Conservation (phyloP, 2,888 invertebrate genomes). For the Drosophila trichaetosa region DNA sequence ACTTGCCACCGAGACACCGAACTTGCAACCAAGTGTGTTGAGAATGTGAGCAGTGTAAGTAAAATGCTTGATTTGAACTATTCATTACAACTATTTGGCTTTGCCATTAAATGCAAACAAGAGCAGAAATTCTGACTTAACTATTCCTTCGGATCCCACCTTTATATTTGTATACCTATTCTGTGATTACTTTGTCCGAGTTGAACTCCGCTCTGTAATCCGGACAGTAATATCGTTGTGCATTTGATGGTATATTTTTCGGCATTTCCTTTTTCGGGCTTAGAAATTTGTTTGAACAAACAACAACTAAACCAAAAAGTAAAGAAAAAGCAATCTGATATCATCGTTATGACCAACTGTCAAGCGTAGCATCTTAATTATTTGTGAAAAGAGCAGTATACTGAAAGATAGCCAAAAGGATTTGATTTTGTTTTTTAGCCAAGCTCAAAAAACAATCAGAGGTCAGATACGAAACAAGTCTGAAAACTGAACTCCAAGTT, state of each 20-base stretch:
- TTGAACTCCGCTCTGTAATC: neutral
- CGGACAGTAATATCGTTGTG: neutral
- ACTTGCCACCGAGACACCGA: conserved; percentile 19
- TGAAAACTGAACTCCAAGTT: neutral
- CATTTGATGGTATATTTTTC: neutral
- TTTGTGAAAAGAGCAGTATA: neutral
- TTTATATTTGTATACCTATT: neutral
- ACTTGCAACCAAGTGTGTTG: conserved; percentile 4
- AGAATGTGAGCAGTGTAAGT: neutral
- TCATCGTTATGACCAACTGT: neutral
- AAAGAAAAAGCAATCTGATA: conserved; percentile 5
- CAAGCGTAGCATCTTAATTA: conserved; percentile 7
- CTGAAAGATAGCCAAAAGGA: neutral
- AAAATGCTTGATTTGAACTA: conserved; percentile 9
- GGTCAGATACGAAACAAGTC: conserved; percentile 5
- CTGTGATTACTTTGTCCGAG: neutral
- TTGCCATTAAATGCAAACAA: neutral
- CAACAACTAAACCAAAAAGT: neutral
- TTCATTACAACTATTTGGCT: conserved; percentile 9
- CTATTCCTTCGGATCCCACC: neutral
- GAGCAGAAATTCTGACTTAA: neutral
- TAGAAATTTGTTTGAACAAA: neutral
- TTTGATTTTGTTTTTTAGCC: neutral
- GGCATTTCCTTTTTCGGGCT: neutral
- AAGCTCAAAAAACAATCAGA: conserved; percentile 26